Percentiles rank a stretch among this genome's conserved stretches.
Conservation (phyloP, 2,113 vertebrate species). For the Spea multiplicata region DNA sequence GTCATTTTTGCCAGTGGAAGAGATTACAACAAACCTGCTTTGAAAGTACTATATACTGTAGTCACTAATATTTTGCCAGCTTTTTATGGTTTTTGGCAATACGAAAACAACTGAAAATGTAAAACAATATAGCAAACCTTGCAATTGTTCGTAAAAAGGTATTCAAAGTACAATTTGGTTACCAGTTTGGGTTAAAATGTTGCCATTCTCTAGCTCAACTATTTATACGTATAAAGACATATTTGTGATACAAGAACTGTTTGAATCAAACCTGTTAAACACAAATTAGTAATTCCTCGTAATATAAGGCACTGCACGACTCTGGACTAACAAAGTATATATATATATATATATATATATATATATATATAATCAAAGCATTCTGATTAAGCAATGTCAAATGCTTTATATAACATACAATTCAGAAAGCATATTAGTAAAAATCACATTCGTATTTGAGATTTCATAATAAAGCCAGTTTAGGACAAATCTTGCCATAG, state of each 20-base stretch:
- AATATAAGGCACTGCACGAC: constrained; percentile 31
- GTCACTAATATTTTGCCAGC: too few relatives aligned
- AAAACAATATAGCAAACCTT: too few relatives aligned
- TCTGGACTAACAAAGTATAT: neutral
- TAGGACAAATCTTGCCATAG: neutral
- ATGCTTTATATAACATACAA: constrained; percentile 8
- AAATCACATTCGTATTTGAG: constrained; percentile 12
- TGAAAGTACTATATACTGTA: too few relatives aligned
- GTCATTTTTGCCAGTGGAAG: too few relatives aligned
- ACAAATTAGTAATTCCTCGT: neutral
- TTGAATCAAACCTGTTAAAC: neutral
- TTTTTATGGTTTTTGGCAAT: too few relatives aligned
- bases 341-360: neutral
- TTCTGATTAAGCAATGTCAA: constrained; percentile 2
- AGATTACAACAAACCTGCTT: too few relatives aligned
- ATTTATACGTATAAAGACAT: too few relatives aligned
- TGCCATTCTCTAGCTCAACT: too few relatives aligned
- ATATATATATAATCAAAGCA: neutral
- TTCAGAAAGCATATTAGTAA: constrained; percentile 7
- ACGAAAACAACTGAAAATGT: too few relatives aligned
- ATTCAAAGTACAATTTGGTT: too few relatives aligned
- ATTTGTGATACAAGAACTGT: neutral
- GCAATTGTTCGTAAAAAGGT: too few relatives aligned
- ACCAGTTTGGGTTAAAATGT: too few relatives aligned
- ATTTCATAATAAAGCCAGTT: neutral